These are phyloP conservation scores for Bathybates hornii DNA, from an alignment of 2,113 vertebrate genomes.

Conservation along the genomic window DNA sequence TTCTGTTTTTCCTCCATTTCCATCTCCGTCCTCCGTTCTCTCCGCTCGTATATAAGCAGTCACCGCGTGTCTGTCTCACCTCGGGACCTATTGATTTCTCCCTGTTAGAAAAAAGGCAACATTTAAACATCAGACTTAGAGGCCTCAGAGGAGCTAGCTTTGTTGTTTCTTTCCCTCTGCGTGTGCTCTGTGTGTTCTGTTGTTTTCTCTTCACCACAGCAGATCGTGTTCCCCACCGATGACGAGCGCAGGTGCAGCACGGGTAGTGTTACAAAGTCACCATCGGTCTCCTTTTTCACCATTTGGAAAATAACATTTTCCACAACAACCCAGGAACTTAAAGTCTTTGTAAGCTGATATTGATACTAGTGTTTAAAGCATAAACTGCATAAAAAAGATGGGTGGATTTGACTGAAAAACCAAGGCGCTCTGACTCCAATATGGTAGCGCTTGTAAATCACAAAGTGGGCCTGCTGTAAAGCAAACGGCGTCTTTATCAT, in stretches of 20 bases:
- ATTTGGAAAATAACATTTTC: background rate
- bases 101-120: background rate
- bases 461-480: fast-evolving
- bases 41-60: fast-evolving
- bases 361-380: background rate
- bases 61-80: background rate
- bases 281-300: background rate
- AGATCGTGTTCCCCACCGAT: background rate
- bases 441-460: background rate
- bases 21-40: background rate
- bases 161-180: background rate
- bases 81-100: slow-evolving; percentile 5
- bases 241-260: background rate
- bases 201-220: background rate
- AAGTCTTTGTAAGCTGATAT: background rate
- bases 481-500: fast-evolving
- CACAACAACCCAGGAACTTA: background rate
- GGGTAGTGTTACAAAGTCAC: background rate
- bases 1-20: background rate
- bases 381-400: background rate
- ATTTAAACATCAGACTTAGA: background rate
- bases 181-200: background rate
- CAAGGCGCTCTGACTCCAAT: background rate
- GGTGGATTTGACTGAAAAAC: background rate
- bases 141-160: background rate